Percentiles rank a stretch among this genome's conserved stretches.
phyloP scores from a whole-genome alignment of 1,140 invertebrate species.

The Hylaeus volcanicus region DNA sequence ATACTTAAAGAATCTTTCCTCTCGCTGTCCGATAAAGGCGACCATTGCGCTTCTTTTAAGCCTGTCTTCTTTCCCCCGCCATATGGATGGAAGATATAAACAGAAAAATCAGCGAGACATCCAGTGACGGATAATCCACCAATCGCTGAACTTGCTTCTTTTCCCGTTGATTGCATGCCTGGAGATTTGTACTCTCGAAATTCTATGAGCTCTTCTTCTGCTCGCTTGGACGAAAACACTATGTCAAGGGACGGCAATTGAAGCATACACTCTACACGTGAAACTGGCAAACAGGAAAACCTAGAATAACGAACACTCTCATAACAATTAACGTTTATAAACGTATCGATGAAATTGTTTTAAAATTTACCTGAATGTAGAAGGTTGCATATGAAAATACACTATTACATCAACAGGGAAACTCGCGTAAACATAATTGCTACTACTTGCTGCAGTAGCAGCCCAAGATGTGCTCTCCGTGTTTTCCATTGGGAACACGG shows the following conservation, averaged over 20 bases:
- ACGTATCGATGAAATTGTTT: slow-evolving; percentile 1
- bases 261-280: slow-evolving; percentile 97
- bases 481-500: slow-evolving; percentile 72
- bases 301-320: slow-evolving; percentile 72
- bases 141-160: slow-evolving; percentile 84
- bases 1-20: slow-evolving; percentile 97
- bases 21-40: slow-evolving; percentile 92
- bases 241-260: slow-evolving; percentile 97
- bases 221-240: slow-evolving; percentile 94
- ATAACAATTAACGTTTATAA: neutral
- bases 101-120: slow-evolving; percentile 96
- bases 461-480: slow-evolving; percentile 77
- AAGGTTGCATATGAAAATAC: slow-evolving; percentile 98
- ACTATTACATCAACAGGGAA: slow-evolving; percentile 99
- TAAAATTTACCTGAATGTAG: slow-evolving; percentile 85
- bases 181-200: slow-evolving; percentile 82
- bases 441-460: slow-evolving; percentile 82
- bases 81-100: slow-evolving; percentile 99
- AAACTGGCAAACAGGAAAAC: slow-evolving; percentile 97
- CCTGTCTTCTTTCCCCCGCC: slow-evolving; percentile 92
- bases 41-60: slow-evolving; percentile 91
- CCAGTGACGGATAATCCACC: slow-evolving; percentile 96
- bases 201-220: slow-evolving; percentile 87
- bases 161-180: slow-evolving; percentile 59
- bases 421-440: slow-evolving; percentile 93